Percentiles rank a stretch among this genome's conserved stretches.
These are phyloP conservation scores for Eulimnadia texana DNA, from an alignment of 1,140 invertebrate species.

Conservation along the genomic window DNA sequence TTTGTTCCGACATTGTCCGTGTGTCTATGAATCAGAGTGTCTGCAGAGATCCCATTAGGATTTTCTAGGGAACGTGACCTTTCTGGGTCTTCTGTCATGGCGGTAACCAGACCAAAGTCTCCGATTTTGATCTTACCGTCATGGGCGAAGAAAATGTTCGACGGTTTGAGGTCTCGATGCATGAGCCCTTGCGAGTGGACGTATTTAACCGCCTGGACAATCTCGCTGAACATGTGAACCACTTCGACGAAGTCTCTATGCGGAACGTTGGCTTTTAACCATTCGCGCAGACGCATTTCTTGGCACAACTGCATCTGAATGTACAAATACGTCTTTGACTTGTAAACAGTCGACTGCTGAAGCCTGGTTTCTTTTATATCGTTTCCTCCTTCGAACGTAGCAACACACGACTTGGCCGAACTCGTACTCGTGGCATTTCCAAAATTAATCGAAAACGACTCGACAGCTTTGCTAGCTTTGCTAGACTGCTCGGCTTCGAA, in stretches of 20 bases:
- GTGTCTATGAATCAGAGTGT: constrained; percentile 28
- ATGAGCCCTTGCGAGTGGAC: constrained; percentile 53
- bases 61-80: constrained; percentile 19
- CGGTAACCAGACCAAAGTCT: constrained; percentile 90
- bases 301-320: constrained; percentile 96
- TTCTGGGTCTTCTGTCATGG: constrained; percentile 49
- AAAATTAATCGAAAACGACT: too few species aligned
- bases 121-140: constrained; percentile 87
- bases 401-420: too few species aligned
- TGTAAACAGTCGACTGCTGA: not conserved
- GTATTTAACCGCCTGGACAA: constrained; percentile 86
- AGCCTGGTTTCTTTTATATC: too few species aligned
- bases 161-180: constrained; percentile 46
- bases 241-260: constrained; percentile 35
- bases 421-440: too few species aligned
- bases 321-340: constrained; percentile 54
- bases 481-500: too few species aligned
- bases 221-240: constrained; percentile 75
- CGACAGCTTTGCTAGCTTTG: too few species aligned
- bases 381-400: too few species aligned
- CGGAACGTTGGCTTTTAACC: constrained; percentile 44
- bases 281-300: constrained; percentile 75
- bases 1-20: constrained; percentile 69
- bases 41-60: not conserved
- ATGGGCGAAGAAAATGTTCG: constrained; percentile 87